A percentile compares a stretch with the other conserved stretches of the same genome.
Evolutionary conservation across 1,140 invertebrate genomes (phyloP).

Genomic region (Sinonovacula constricta): DNA sequence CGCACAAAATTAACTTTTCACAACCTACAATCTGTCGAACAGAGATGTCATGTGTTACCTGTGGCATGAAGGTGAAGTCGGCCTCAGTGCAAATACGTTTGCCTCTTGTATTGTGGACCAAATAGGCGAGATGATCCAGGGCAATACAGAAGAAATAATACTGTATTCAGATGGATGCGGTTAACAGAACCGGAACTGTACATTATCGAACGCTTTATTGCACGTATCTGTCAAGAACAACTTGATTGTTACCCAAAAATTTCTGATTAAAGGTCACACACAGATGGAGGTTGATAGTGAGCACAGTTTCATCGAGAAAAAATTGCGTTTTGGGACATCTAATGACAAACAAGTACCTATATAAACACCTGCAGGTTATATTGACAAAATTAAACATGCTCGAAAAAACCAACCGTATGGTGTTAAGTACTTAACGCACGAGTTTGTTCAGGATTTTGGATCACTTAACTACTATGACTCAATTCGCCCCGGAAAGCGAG

Average conservation of each 20-base stretch:
- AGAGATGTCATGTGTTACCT: neutral
- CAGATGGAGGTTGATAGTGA: constrained; percentile 28
- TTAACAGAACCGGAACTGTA: constrained; percentile 24
- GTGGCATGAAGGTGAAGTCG: constrained; percentile 13
- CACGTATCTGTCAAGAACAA: neutral
- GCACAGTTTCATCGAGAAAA: constrained; percentile 20
- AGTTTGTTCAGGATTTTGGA: constrained; percentile 17
- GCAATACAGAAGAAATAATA: constrained; percentile 18
- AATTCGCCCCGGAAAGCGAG: constrained; percentile 13
- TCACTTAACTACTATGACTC: constrained; percentile 17
- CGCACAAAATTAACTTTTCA: neutral
- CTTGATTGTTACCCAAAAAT: constrained; percentile 17
- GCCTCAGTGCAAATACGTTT: constrained; percentile 7
- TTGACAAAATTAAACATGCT: constrained; percentile 6
- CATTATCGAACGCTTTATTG: constrained; percentile 12
- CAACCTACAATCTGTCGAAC: neutral
- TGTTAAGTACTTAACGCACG: constrained; percentile 16
- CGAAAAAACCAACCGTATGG: constrained; percentile 21
- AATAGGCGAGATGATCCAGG: neutral
- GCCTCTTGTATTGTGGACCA: constrained; percentile 13
- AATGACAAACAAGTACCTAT: too few species aligned
- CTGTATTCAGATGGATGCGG: constrained; percentile 31
- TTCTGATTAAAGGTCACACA: constrained; percentile 14
- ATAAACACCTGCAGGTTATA: too few species aligned
- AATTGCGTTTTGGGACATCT: too few species aligned